Percentiles rank a stretch among this genome's conserved stretches.
These are phyloP conservation scores for Berghia stephanieae DNA, from an alignment of 1,140 invertebrate species.

Conservation along the genomic window DNA sequence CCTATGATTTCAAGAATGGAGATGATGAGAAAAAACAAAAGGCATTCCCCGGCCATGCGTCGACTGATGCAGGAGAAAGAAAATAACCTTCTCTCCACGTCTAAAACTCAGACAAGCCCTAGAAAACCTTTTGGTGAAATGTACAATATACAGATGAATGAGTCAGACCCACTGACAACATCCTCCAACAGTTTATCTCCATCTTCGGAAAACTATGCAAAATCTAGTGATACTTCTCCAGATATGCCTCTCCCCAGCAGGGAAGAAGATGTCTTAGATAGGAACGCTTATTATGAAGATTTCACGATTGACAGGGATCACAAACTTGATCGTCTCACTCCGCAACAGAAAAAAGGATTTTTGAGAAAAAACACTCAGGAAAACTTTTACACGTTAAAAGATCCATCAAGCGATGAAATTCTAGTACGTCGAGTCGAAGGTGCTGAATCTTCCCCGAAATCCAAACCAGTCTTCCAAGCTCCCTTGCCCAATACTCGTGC, in stretches of 20 bases:
- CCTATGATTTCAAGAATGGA: too few species aligned
- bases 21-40: neutral
- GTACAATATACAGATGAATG: neutral
- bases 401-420: neutral
- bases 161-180: conserved; percentile 34
- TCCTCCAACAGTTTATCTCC: conserved; percentile 39
- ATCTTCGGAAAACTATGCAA: conserved; percentile 48
- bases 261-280: conserved; percentile 53
- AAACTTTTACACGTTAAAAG: neutral
- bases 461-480: neutral
- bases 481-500: neutral
- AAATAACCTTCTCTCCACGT: neutral
- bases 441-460: conserved; percentile 1
- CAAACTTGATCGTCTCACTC: conserved; percentile 46
- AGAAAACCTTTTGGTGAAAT: conserved; percentile 5
- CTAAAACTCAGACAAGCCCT: neutral
- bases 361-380: neutral
- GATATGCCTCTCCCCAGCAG: conserved; percentile 29
- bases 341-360: neutral
- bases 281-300: conserved; percentile 55
- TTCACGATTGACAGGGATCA: conserved; percentile 55
- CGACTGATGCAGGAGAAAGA: neutral
- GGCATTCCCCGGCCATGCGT: neutral
- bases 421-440: conserved; percentile 33
- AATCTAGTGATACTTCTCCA: conserved; percentile 43